Evolutionary conservation across 2,888 invertebrate species (phyloP).

Genomic region (Boloria euphrosyne): DNA sequence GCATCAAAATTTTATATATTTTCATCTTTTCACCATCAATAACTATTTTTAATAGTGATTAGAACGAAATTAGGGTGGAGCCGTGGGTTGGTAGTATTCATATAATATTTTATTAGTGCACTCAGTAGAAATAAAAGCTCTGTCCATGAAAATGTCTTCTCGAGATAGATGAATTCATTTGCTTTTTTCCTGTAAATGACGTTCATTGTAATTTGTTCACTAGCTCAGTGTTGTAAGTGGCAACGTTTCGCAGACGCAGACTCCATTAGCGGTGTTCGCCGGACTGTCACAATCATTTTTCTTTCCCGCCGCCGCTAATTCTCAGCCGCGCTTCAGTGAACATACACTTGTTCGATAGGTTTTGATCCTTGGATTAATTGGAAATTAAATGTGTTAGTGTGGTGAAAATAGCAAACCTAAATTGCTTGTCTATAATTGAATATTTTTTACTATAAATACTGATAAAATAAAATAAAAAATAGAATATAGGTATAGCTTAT

Average conservation of each 20-base stretch:
- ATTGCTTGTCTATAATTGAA: too few species aligned
- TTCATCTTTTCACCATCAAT: too few species aligned
- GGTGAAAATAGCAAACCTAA: too few species aligned
- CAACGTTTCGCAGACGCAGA: constrained; percentile 77
- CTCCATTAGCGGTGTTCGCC: constrained; percentile 80
- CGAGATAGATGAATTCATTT: constrained; percentile 26
- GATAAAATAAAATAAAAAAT: too few species aligned
- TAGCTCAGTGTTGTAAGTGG: constrained; percentile 60
- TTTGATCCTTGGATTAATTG: constrained; percentile 53
- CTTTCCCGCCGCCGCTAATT: constrained; percentile 81
- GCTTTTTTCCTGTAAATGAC: constrained; percentile 37
- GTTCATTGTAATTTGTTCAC: constrained; percentile 39
- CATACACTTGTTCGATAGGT: constrained; percentile 48
- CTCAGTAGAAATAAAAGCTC: neutral
- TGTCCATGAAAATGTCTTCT: constrained; percentile 19
- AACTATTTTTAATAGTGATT: too few species aligned
- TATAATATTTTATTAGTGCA: too few species aligned
- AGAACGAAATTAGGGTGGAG: too few species aligned
- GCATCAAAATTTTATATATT: too few species aligned
- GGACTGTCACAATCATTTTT: constrained; percentile 83
- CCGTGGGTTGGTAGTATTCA: too few species aligned
- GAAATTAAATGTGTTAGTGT: neutral
- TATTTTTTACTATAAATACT: too few species aligned
- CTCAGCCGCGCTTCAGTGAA: constrained; percentile 76
- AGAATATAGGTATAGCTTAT: too few species aligned